Conservation (phyloP, 2,888 invertebrate genomes). For the Drosophila sordidula region DNA sequence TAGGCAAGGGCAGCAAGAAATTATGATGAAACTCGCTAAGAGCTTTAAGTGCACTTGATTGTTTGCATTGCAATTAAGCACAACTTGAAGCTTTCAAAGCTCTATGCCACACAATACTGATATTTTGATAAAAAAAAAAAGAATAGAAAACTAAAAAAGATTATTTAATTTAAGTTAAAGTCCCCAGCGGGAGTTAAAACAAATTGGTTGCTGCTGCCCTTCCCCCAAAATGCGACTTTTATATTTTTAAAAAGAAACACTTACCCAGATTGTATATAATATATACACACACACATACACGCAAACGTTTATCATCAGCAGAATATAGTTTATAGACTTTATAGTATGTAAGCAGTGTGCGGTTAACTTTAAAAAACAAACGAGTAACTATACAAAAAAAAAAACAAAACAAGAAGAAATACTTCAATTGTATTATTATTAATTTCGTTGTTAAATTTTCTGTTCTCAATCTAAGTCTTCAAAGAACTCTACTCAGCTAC, state of each 20-base stretch:
- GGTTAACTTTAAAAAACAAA: conserved; percentile 31
- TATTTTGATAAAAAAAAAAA: conserved; percentile 30
- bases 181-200: background rate
- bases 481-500: conserved; percentile 40
- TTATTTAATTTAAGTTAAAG: conserved; percentile 21
- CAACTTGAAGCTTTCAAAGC: conserved; percentile 18
- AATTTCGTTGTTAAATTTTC: conserved; percentile 53
- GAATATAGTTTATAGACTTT: conserved; percentile 36
- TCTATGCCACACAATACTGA: conserved; percentile 31
- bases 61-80: background rate
- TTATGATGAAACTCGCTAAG: background rate
- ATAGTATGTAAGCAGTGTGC: conserved; percentile 38
- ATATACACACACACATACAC: conserved; percentile 10
- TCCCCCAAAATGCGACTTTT: conserved; percentile 14
- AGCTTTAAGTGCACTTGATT: conserved; percentile 5
- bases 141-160: background rate
- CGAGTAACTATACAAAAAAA: conserved; percentile 23
- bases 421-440: conserved; percentile 55
- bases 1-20: conserved; percentile 25
- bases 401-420: conserved; percentile 9
- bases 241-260: conserved; percentile 21
- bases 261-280: conserved; percentile 51
- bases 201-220: conserved; percentile 31
- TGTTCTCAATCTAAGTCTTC: conserved; percentile 56
- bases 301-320: conserved; percentile 40